Percentiles rank a stretch among this genome's conserved stretches.
Conservation (phyloP, 1,140 invertebrate genomes). For the Onthophagus taurus region DNA sequence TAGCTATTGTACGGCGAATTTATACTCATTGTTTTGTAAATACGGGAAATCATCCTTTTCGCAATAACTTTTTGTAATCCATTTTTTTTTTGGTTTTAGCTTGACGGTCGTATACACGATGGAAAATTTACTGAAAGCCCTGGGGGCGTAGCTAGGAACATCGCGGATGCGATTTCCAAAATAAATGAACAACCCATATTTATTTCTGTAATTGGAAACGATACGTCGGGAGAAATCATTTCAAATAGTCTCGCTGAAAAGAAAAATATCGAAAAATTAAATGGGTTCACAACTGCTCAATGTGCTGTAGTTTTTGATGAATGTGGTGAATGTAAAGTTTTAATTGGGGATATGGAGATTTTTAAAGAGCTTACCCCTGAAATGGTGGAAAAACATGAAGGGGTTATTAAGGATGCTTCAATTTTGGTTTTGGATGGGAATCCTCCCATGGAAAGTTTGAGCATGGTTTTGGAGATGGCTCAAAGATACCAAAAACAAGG, state of each 20-base stretch:
- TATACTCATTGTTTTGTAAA: no score
- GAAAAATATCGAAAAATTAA: conserved; percentile 34
- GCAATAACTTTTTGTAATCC: no score
- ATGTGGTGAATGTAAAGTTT: conserved; percentile 65
- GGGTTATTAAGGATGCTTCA: conserved; percentile 49
- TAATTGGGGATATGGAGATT: conserved; percentile 76
- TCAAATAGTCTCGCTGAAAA: conserved; percentile 33
- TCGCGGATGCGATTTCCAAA: conserved; percentile 74
- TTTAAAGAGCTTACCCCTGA: conserved; percentile 60
- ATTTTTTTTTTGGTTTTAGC: conserved; percentile 40
- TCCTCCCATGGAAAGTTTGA: conserved; percentile 55
- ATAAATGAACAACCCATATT: conserved; percentile 58
- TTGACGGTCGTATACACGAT: conserved; percentile 68
- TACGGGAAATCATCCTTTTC: no score
- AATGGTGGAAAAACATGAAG: conserved; percentile 43
- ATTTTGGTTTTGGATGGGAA: conserved; percentile 79
- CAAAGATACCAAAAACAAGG: conserved; percentile 52
- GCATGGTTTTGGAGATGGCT: conserved; percentile 53
- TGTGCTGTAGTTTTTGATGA: conserved; percentile 65
- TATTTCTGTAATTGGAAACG: conserved; percentile 72
- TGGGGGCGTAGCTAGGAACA: conserved; percentile 85
- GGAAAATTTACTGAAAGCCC: conserved; percentile 52
- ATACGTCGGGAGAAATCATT: conserved; percentile 47
- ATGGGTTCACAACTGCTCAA: conserved; percentile 50
- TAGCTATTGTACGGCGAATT: no score